Evolutionary conservation across 37 sponge, comb jelly and placozoan genomes (phyloP).

Genomic region (Spongia lamella): DNA sequence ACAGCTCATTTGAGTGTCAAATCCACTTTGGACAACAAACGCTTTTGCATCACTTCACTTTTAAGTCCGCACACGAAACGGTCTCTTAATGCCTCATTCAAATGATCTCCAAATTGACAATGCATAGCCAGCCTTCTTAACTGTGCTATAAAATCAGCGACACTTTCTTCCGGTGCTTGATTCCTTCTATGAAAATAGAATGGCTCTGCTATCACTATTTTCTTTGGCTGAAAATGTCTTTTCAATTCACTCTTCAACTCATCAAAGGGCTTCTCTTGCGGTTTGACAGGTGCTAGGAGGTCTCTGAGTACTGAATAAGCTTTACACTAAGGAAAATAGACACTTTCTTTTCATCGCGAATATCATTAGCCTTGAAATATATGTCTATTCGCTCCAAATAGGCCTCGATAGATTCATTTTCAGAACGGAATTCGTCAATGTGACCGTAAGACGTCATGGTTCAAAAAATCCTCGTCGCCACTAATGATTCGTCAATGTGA

Average conservation of each 20-base stretch:
- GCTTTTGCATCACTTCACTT: neutral
- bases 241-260: neutral
- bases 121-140: neutral
- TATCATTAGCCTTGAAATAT: too few relatives aligned
- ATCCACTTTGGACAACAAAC: too few relatives aligned
- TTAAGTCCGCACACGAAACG: constrained; percentile 5
- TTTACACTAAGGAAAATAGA: neutral
- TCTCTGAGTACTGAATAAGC: neutral
- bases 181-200: neutral
- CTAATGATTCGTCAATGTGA: too few relatives aligned
- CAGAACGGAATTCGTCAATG: too few relatives aligned
- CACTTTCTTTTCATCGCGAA: neutral
- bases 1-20: too few relatives aligned
- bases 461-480: too few relatives aligned
- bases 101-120: neutral
- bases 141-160: neutral
- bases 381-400: too few relatives aligned
- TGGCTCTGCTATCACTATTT: constrained; percentile 5
- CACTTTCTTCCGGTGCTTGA: neutral
- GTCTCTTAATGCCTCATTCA: neutral
- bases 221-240: constrained; percentile 6
- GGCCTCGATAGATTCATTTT: too few relatives aligned
- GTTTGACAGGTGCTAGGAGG: neutral
- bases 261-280: constrained; percentile 3
- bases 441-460: too few relatives aligned